phyloP scores from a whole-genome alignment of 2,113 vertebrate genomes.

The Loxodonta africana region DNA sequence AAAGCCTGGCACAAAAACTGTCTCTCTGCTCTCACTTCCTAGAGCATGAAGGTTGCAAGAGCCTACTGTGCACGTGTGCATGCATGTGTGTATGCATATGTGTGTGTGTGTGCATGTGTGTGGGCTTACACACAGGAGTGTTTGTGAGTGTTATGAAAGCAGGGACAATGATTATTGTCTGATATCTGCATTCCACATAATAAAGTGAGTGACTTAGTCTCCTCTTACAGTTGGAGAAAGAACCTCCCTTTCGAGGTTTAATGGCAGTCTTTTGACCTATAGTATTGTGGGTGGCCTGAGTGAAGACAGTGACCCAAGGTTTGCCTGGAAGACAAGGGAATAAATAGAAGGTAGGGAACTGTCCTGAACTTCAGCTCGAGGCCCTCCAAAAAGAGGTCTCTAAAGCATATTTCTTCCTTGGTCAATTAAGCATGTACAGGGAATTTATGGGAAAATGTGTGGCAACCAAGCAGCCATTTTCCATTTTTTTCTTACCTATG shows the following conservation, averaged over 20 bases:
- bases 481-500: conserved; percentile 86
- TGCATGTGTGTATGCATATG: fast-evolving
- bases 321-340: not conserved
- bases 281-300: conserved; percentile 50
- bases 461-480: conserved; percentile 84
- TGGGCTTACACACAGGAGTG: not conserved
- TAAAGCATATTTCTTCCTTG: conserved; percentile 77
- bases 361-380: not conserved
- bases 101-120: fast-evolving
- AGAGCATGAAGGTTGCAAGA: not conserved
- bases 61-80: fast-evolving
- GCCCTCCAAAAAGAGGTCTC: conserved; percentile 14
- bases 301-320: not conserved
- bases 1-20: not conserved
- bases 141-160: not conserved
- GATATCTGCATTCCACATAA: not conserved
- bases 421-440: conserved; percentile 85
- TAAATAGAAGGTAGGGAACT: not conserved
- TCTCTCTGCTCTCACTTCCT: not conserved
- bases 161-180: not conserved
- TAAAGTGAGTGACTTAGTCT: not conserved
- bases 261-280: conserved; percentile 41
- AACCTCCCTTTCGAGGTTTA: not conserved
- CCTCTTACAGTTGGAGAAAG: not conserved
- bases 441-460: conserved; percentile 87